Conservation (phyloP, 64 coral and sea anemone genomes). For the Pachyseris speciosa region DNA sequence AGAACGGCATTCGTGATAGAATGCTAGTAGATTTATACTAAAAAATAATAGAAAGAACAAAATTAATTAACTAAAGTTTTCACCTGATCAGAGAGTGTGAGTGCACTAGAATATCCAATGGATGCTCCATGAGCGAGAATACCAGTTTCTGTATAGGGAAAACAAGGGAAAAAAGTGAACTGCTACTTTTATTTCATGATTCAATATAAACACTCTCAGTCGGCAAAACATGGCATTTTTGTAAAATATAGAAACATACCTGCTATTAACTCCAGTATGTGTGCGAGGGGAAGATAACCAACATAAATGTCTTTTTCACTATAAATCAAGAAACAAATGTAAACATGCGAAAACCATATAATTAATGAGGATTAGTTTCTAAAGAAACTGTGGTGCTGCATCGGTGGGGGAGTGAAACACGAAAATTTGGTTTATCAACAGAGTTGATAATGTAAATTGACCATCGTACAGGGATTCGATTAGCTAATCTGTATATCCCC, state of each 20-base stretch:
- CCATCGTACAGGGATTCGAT: no score
- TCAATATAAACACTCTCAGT: no score
- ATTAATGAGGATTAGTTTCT: no score
- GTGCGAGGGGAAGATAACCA: slow-evolving; percentile 95
- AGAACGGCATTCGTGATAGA: no score
- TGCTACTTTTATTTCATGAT: background rate
- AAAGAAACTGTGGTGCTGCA: no score
- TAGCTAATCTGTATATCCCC: no score
- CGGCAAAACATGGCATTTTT: no score
- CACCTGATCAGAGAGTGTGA: slow-evolving; percentile 89
- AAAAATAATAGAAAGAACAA: background rate
- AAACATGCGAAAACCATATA: background rate
- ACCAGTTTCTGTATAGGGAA: slow-evolving; percentile 66
- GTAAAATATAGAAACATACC: background rate
- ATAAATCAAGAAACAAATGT: background rate
- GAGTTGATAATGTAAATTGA: no score
- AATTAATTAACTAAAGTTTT: background rate
- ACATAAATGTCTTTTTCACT: slow-evolving; percentile 96
- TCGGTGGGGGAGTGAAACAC: no score
- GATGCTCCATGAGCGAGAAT: slow-evolving; percentile 81
- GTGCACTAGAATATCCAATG: slow-evolving; percentile 92
- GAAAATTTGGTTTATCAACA: no score
- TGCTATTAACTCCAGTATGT: slow-evolving; percentile 88
- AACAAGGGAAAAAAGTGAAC: background rate
- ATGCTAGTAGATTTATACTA: no score